Evolutionary conservation across 2,888 invertebrate species (phyloP).

Genomic region (Smittia sp.): DNA sequence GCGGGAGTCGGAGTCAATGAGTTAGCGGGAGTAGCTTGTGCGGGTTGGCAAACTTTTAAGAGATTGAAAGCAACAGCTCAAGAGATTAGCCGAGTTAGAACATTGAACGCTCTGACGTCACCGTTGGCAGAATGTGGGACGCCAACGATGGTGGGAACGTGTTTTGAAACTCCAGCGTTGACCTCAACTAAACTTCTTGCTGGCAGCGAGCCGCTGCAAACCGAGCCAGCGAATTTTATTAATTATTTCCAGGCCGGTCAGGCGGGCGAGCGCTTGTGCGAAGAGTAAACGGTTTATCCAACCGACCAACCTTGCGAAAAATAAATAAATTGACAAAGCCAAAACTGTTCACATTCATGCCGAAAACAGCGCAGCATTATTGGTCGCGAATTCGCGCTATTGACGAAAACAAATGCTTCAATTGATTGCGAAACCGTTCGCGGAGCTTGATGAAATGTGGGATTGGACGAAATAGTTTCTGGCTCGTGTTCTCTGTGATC

Average conservation of each 20-base stretch:
- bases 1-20: no score
- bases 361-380: neutral
- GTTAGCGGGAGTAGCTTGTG: no score
- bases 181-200: no score
- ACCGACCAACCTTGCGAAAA: neutral
- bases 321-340: constrained; percentile 7
- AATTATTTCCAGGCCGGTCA: neutral
- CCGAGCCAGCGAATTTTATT: neutral
- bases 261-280: neutral
- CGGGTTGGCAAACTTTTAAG: no score
- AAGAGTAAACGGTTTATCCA: neutral
- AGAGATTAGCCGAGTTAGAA: no score
- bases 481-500: neutral
- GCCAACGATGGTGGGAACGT: no score
- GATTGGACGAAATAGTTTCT: neutral
- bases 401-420: neutral
- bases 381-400: neutral
- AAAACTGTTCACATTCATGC: neutral
- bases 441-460: neutral
- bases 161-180: no score
- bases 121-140: no score
- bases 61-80: no score
- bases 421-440: neutral
- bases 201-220: neutral
- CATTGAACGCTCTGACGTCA: no score